phyloP scores from a whole-genome alignment of 2,113 vertebrate species.

The Oxyruncus cristatus region DNA sequence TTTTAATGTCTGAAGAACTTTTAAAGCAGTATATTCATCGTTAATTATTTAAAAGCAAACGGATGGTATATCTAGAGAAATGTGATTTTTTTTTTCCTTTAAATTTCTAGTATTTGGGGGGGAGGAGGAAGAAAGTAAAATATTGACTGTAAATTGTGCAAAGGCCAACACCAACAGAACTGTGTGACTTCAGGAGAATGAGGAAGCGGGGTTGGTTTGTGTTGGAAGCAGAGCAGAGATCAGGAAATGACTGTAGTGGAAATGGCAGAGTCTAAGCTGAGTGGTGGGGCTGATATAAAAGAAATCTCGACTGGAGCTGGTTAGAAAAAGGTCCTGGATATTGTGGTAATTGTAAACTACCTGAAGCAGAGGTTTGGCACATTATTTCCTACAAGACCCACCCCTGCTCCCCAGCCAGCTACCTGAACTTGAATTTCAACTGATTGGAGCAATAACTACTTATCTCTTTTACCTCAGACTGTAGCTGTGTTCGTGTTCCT shows the following conservation, averaged over 20 bases:
- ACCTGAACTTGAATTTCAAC: not conserved
- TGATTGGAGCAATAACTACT: not conserved
- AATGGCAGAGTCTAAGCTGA: not conserved
- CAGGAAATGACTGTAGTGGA: not conserved
- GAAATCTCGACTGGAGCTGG: not conserved
- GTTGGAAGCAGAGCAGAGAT: not conserved
- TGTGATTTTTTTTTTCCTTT: not conserved
- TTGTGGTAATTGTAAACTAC: not conserved
- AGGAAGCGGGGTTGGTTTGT: not conserved
- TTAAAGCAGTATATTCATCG: not conserved
- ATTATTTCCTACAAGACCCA: not conserved
- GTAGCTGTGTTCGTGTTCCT: fast-evolving
- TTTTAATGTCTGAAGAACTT: not conserved
- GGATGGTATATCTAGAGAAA: not conserved
- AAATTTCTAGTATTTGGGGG: not conserved
- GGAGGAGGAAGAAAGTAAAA: not conserved
- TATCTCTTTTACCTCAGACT: not conserved
- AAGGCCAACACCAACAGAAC: not conserved
- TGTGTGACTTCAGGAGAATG: not conserved
- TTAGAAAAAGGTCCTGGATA: not conserved
- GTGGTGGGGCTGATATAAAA: not conserved
- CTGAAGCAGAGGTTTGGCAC: not conserved
- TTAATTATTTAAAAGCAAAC: fast-evolving
- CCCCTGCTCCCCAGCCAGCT: not conserved
- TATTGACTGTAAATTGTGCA: not conserved